phyloP scores from a whole-genome alignment of 2,888 invertebrate genomes.

The Acronicta alni region DNA sequence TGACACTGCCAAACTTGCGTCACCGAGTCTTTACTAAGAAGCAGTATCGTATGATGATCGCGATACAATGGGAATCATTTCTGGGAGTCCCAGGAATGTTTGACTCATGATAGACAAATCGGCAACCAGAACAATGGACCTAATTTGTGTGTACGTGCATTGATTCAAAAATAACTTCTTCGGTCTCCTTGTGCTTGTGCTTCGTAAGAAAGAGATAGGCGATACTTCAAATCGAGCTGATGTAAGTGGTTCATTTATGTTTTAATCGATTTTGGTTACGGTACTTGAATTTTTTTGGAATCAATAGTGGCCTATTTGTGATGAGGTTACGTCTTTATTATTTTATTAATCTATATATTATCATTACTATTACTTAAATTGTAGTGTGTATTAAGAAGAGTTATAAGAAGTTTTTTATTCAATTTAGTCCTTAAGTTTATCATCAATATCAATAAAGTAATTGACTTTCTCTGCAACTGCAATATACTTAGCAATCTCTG shows the following conservation, averaged over 20 bases:
- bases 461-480: background rate
- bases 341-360: too few relatives aligned
- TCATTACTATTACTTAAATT: conserved; percentile 2
- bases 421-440: conserved; percentile 15
- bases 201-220: conserved; percentile 28
- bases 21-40: conserved; percentile 47
- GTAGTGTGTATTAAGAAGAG: conserved; percentile 13
- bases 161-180: conserved; percentile 47
- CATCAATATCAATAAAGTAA: conserved; percentile 20
- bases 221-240: conserved; percentile 25
- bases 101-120: conserved; percentile 53
- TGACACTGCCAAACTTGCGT: conserved; percentile 30
- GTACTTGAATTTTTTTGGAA: conserved; percentile 45
- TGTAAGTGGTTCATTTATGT: conserved; percentile 38
- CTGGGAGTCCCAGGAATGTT: conserved; percentile 56
- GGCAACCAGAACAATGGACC: conserved; percentile 49
- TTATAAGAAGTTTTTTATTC: conserved; percentile 15
- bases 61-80: conserved; percentile 50
- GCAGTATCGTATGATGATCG: conserved; percentile 42
- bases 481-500: conserved; percentile 12
- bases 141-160: conserved; percentile 50
- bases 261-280: conserved; percentile 23
- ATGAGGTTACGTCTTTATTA: conserved; percentile 18
- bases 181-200: conserved; percentile 16
- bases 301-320: conserved; percentile 35